A percentile compares a stretch with the other conserved stretches of the same genome.
These are phyloP conservation scores for Macquaria ambigua DNA, from an alignment of 2,113 vertebrate species.

Conservation along the genomic window DNA sequence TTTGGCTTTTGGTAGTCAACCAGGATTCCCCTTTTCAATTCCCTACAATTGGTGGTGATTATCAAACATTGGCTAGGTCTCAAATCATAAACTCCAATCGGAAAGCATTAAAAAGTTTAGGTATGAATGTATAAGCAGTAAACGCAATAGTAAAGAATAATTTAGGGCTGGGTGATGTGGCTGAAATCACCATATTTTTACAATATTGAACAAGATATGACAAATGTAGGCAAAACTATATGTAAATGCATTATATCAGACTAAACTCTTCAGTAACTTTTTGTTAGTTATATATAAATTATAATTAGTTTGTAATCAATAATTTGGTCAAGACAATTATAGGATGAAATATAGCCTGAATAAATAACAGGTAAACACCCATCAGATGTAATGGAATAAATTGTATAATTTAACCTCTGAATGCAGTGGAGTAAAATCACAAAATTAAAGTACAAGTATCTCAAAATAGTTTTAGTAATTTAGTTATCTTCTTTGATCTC, in stretches of 20 bases:
- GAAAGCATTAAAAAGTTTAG: background rate
- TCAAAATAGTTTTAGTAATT: background rate
- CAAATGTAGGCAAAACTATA: background rate
- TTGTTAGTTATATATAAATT: background rate
- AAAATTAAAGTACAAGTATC: background rate
- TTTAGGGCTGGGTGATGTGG: background rate
- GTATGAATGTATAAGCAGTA: background rate
- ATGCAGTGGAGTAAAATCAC: background rate
- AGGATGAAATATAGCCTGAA: background rate
- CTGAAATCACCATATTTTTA: background rate
- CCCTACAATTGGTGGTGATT: too few relatives aligned
- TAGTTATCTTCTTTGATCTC: background rate
- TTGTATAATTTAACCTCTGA: background rate
- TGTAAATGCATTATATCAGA: background rate
- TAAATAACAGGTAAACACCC: background rate
- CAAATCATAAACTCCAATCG: too few relatives aligned
- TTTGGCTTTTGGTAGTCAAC: background rate
- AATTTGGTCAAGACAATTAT: too few relatives aligned
- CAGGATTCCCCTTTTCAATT: background rate
- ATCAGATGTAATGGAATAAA: background rate
- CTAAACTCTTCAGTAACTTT: background rate
- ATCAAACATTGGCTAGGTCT: too few relatives aligned
- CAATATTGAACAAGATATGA: background rate
- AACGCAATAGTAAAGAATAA: background rate
- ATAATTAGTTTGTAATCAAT: background rate